Evolutionary conservation across 2,888 invertebrate species (phyloP).

Genomic region (Apamea crenata): DNA sequence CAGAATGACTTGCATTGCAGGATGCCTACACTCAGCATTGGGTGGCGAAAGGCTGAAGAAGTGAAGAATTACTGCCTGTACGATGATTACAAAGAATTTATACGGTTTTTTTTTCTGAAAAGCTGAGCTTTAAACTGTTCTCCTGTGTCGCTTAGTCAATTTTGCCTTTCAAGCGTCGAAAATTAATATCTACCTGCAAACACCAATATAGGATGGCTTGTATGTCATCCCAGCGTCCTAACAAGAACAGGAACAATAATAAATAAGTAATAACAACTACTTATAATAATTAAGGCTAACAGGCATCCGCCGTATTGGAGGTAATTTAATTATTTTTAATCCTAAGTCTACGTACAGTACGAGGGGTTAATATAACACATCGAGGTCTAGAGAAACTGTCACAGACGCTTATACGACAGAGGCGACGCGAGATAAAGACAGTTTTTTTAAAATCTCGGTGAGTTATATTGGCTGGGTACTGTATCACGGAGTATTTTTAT

Average conservation of each 20-base stretch:
- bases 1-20: too few relatives aligned
- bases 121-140: too few relatives aligned
- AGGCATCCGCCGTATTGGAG: conserved; percentile 66
- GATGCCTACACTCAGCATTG: too few relatives aligned
- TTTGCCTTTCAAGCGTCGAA: too few relatives aligned
- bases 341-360: conserved; percentile 35
- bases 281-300: conserved; percentile 66
- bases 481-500: neutral
- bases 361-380: conserved; percentile 1
- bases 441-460: neutral
- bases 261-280: conserved; percentile 65
- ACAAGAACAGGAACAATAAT: conserved; percentile 57
- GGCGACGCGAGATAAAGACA: neutral
- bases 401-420: neutral
- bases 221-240: conserved; percentile 47
- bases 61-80: too few relatives aligned
- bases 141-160: too few relatives aligned
- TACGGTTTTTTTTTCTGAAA: too few relatives aligned
- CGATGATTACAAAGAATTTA: too few relatives aligned
- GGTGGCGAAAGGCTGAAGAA: too few relatives aligned
- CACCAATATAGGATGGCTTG: neutral
- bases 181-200: neutral
- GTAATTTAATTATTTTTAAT: conserved; percentile 60
- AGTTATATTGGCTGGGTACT: neutral
- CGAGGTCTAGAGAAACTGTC: neutral